Percentiles rank a stretch among this genome's conserved stretches.
Conservation (phyloP, 2,113 vertebrate genomes). For the Uria aalge region DNA sequence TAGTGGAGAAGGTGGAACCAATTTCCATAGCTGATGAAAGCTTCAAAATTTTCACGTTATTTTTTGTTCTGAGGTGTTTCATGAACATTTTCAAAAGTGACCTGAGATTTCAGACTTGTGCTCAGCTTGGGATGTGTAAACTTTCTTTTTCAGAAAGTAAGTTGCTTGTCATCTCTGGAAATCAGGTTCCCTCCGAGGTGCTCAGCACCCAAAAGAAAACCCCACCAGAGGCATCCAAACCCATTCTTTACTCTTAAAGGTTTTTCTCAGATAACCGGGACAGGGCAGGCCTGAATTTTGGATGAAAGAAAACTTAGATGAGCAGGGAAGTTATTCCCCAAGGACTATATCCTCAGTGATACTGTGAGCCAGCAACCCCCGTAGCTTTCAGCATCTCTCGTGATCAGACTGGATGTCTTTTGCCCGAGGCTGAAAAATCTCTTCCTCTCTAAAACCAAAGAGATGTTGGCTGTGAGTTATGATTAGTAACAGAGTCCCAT, state of each 20-base stretch:
- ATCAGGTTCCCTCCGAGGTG: not conserved
- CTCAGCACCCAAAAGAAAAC: not conserved
- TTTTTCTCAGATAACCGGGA: slow-evolving; percentile 41
- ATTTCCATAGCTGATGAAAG: not conserved
- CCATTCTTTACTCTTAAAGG: slow-evolving; percentile 11
- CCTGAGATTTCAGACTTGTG: not conserved
- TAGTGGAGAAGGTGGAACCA: not conserved
- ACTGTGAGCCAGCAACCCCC: slow-evolving; percentile 52
- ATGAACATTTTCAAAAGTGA: not conserved
- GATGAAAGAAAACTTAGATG: slow-evolving; percentile 62
- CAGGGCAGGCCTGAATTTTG: slow-evolving; percentile 47
- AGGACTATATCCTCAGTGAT: slow-evolving; percentile 43
- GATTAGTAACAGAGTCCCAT: slow-evolving; percentile 67
- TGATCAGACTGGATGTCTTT: slow-evolving; percentile 69
- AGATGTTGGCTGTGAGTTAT: slow-evolving; percentile 63
- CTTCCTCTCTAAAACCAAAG: slow-evolving; percentile 65
- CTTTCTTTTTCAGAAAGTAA: not conserved
- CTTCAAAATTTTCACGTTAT: not conserved
- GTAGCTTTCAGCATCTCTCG: slow-evolving; percentile 65
- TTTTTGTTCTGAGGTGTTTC: not conserved
- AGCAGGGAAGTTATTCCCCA: slow-evolving; percentile 49
- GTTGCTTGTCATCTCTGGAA: not conserved
- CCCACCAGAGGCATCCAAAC: not conserved
- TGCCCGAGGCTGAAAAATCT: slow-evolving; percentile 64
- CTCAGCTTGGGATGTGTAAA: not conserved